Evolutionary conservation across 1,140 invertebrate genomes (phyloP).

Genomic region (Euura saliciscinereae): DNA sequence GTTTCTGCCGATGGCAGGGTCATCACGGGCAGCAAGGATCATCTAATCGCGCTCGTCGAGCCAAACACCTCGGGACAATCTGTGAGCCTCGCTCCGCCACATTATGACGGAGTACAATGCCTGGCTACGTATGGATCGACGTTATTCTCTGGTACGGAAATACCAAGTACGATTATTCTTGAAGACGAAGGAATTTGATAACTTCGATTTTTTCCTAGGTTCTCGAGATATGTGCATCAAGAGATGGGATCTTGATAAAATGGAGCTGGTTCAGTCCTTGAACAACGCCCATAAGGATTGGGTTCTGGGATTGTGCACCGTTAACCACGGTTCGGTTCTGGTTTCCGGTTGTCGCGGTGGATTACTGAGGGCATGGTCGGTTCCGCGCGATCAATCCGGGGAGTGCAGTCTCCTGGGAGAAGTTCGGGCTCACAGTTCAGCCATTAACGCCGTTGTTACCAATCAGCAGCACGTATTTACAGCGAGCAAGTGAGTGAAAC

Average conservation of each 20-base stretch:
- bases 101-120: constrained; percentile 90
- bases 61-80: constrained; percentile 68
- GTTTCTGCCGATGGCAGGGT: constrained; percentile 70
- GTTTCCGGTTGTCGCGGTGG: constrained; percentile 82
- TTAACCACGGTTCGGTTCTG: constrained; percentile 67
- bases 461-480: constrained; percentile 80
- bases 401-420: constrained; percentile 71
- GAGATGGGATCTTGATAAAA: constrained; percentile 79
- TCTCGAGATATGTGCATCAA: constrained; percentile 89
- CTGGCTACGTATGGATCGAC: constrained; percentile 70
- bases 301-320: constrained; percentile 79
- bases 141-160: constrained; percentile 74
- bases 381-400: constrained; percentile 48
- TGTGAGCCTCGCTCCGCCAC: constrained; percentile 81
- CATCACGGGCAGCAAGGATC: constrained; percentile 89
- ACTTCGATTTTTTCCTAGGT: constrained; percentile 34
- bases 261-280: constrained; percentile 74
- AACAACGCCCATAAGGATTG: constrained; percentile 91
- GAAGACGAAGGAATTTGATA: constrained; percentile 5
- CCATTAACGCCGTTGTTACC: constrained; percentile 78
- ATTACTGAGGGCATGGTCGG: constrained; percentile 65
- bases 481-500: constrained; percentile 70
- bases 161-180: not conserved
- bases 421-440: constrained; percentile 74
- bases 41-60: constrained; percentile 68